Conservation (phyloP, 2,888 invertebrate species). For the Scrobipalpa costella region DNA sequence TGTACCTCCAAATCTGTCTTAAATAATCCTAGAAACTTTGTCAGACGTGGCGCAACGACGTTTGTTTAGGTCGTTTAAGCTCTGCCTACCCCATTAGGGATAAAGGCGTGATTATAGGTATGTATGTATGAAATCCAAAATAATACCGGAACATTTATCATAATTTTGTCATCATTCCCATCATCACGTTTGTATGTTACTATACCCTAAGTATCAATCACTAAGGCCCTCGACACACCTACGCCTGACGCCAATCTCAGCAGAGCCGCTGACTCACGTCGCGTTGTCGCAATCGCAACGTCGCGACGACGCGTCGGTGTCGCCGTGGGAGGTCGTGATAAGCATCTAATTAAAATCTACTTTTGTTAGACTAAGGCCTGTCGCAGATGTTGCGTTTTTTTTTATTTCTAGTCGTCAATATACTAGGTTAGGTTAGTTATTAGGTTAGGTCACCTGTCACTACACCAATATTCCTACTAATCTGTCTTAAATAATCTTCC, state of each 20-base stretch:
- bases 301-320: slow-evolving; percentile 40
- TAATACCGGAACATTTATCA: background rate
- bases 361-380: slow-evolving; percentile 44
- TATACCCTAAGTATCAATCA: slow-evolving; percentile 10
- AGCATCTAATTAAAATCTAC: slow-evolving; percentile 70
- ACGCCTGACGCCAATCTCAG: slow-evolving; percentile 22
- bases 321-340: slow-evolving; percentile 63
- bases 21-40: too few relatives aligned
- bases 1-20: too few relatives aligned
- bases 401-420: background rate
- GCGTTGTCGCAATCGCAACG: slow-evolving; percentile 56
- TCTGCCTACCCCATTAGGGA: too few relatives aligned
- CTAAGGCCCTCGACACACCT: slow-evolving; percentile 40
- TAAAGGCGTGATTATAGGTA: too few relatives aligned
- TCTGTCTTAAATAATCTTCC: too few relatives aligned
- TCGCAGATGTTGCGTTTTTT: slow-evolving; percentile 21
- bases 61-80: too few relatives aligned
- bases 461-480: too few relatives aligned
- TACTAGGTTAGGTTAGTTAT: too few relatives aligned
- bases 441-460: too few relatives aligned
- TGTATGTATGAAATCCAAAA: background rate
- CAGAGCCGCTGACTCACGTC: slow-evolving; percentile 55
- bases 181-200: background rate
- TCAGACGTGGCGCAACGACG: too few relatives aligned
- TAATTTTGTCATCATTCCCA: background rate